A percentile compares a stretch with the other conserved stretches of the same genome.
Conservation (phyloP, 2,113 vertebrate genomes). For the Actenoides hombroni region DNA sequence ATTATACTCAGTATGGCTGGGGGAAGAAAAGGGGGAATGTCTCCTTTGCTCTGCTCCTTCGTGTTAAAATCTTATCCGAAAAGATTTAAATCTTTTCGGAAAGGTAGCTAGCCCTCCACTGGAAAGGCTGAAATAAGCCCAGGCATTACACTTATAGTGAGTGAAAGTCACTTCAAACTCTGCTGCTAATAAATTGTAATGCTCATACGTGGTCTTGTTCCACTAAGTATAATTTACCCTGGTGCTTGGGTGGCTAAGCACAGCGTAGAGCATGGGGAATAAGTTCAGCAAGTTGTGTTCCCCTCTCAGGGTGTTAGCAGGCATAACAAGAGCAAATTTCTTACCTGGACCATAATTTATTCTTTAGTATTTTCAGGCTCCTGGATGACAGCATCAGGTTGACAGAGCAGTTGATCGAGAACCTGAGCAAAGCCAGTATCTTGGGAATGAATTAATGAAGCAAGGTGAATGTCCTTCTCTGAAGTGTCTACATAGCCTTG, state of each 20-base stretch:
- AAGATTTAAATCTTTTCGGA: constrained; percentile 15
- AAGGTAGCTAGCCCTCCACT: not conserved
- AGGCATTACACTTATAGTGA: not conserved
- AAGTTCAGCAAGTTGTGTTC: not conserved
- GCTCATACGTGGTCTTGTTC: not conserved
- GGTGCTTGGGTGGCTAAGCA: not conserved
- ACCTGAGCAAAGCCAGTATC: not conserved
- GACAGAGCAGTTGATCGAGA: not conserved
- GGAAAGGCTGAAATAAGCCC: constrained; percentile 13
- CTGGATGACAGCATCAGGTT: not conserved
- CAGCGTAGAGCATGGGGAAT: not conserved
- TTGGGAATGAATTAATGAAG: not conserved
- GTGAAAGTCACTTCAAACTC: not conserved
- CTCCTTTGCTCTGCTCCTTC: not conserved
- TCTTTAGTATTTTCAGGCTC: not conserved
- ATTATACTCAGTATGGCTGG: not conserved
- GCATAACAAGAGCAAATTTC: not conserved
- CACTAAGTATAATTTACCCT: not conserved
- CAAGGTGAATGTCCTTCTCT: not conserved
- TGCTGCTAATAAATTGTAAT: not conserved
- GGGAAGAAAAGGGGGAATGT: not conserved
- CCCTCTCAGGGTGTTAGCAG: not conserved
- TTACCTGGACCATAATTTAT: not conserved
- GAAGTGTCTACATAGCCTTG: not conserved
- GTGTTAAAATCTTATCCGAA: constrained; percentile 3